Evolutionary conservation across 2,888 invertebrate genomes (phyloP).

Genomic region (Rhingia campestris): DNA sequence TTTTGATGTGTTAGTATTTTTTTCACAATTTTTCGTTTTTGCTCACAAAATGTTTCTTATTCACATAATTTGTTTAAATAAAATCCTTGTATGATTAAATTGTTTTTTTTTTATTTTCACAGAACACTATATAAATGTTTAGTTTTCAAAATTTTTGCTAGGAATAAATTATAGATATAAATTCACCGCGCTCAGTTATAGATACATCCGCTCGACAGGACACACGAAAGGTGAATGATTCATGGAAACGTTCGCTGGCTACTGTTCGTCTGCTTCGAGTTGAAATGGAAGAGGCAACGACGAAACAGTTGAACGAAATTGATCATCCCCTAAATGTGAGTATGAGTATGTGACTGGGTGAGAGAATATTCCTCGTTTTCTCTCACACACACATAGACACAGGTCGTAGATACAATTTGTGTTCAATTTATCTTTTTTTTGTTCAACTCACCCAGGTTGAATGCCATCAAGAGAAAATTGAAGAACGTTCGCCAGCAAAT

Average conservation of each 20-base stretch:
- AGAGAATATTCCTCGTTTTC: background rate
- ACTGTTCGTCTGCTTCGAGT: slow-evolving; percentile 52
- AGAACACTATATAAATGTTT: background rate
- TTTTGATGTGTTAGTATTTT: background rate
- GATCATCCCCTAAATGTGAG: slow-evolving; percentile 40
- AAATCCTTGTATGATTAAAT: background rate
- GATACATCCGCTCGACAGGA: slow-evolving; percentile 47
- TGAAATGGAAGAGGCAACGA: background rate
- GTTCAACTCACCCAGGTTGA: slow-evolving; percentile 26
- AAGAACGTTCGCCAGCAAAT: slow-evolving; percentile 51
- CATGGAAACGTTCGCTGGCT: slow-evolving; percentile 33
- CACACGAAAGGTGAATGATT: slow-evolving; percentile 65
- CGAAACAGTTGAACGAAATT: slow-evolving; percentile 31
- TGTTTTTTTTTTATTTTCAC: slow-evolving; percentile 1
- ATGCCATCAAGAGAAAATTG: slow-evolving; percentile 30
- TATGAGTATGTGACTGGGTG: no score
- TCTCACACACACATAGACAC: slow-evolving; percentile 3
- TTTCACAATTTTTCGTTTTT: background rate
- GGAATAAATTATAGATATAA: no score
- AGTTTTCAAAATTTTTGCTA: background rate
- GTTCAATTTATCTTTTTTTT: no score
- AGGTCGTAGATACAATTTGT: background rate
- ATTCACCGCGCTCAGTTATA: slow-evolving; percentile 18
- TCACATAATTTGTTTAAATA: slow-evolving; percentile 17
- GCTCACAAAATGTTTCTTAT: slow-evolving; percentile 1